A percentile compares a stretch with the other conserved stretches of the same genome.
These are phyloP conservation scores for Astreopora myriophthalma DNA, from an alignment of 64 coral and sea anemone species.

Conservation along the genomic window DNA sequence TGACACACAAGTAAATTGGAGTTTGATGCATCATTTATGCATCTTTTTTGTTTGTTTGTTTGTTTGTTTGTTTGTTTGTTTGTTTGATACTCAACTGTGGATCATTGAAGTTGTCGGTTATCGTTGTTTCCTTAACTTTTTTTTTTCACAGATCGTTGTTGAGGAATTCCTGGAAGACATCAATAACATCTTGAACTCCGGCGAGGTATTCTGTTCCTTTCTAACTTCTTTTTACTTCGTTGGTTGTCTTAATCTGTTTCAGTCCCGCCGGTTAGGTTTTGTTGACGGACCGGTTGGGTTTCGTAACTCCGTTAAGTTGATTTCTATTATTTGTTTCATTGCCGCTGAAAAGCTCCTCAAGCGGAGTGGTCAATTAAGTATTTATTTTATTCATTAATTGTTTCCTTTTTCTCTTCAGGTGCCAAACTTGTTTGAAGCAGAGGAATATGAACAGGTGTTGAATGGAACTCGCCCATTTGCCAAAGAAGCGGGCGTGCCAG, in stretches of 20 bases:
- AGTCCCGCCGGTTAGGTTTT: too few relatives aligned
- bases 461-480: slow-evolving; percentile 92
- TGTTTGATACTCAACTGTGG: neutral
- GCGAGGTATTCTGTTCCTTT: slow-evolving; percentile 67
- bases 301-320: too few relatives aligned
- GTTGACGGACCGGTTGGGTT: too few relatives aligned
- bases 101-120: too few relatives aligned
- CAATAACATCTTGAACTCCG: slow-evolving; percentile 98
- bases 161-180: slow-evolving; percentile 99
- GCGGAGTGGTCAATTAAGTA: too few relatives aligned
- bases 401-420: slow-evolving; percentile 48
- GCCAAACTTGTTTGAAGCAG: slow-evolving; percentile 97
- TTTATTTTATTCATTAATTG: neutral
- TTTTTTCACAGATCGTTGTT: slow-evolving; percentile 88
- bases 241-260: too few relatives aligned
- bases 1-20: slow-evolving; percentile 80
- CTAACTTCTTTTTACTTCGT: neutral
- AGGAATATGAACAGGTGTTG: slow-evolving; percentile 95
- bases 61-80: neutral
- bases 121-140: neutral
- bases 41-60: neutral
- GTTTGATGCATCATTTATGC: neutral
- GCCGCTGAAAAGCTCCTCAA: too few relatives aligned
- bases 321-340: neutral
- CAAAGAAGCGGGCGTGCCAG: slow-evolving; percentile 94